Conservation (phyloP, 37 sponge, comb jelly and placozoan species). For the Trichoplax adhaerens region DNA sequence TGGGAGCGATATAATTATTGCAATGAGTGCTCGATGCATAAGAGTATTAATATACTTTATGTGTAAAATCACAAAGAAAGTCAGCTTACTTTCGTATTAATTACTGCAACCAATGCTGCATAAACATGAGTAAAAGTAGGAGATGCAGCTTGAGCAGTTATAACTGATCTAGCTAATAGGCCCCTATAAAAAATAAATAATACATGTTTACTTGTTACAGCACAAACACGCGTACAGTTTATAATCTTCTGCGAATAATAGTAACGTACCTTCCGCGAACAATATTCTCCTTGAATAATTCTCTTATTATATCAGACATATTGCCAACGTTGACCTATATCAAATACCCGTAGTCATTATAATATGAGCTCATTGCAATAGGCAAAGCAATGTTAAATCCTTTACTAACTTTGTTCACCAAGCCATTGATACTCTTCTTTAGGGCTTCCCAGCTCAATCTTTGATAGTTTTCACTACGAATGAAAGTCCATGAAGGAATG, state of each 20-base stretch:
- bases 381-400: neutral
- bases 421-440: conserved; percentile 93
- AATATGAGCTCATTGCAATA: neutral
- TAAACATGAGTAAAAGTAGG: conserved; percentile 95
- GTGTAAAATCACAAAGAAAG: too few species aligned
- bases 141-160: conserved; percentile 82
- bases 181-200: conserved; percentile 16
- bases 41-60: too few species aligned
- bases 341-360: neutral
- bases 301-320: conserved; percentile 63
- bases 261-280: conserved; percentile 63
- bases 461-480: conserved; percentile 66
- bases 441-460: conserved; percentile 87
- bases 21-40: too few species aligned
- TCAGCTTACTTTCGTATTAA: conserved; percentile 62
- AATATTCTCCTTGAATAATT: conserved; percentile 83
- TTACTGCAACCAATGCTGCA: conserved; percentile 77
- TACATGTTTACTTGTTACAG: neutral
- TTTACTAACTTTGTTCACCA: conserved; percentile 78
- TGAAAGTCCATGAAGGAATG: neutral
- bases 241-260: neutral
- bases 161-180: conserved; percentile 62
- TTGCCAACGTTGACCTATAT: conserved; percentile 75
- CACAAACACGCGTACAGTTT: neutral
- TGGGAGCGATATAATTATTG: too few species aligned